Base-by-base conservation (phyloP, 1,140 invertebrate genomes). In the Zaprionus camerounensis region DNA sequence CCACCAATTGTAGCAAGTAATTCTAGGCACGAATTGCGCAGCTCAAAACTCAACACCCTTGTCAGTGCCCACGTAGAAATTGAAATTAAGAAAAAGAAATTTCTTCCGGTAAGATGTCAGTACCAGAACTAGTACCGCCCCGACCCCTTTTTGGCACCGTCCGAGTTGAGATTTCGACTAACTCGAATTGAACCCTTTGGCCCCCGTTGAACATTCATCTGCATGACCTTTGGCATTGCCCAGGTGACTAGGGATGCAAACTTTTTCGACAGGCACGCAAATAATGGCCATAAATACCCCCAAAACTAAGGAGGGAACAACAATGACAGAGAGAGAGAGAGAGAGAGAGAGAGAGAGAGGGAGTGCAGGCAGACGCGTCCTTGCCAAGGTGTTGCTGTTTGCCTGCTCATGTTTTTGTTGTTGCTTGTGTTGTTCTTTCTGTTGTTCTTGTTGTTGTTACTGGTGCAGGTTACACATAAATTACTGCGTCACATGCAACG, bases 401-500 rank as follows among this genome's bases (percentile, higher is more conserved):
- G 41, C n/a, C n/a, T n/a, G 36, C 11, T 46, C 38, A n/a, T 34
- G 65, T 20, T 28, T 36, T 22, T 41, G 67, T 20, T 64, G 59
- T 36, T 64, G 68, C 1, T 64, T 34, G 44, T 73, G 71, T 15
- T 69, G 34, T 13, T 61, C 28, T 24, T 28, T 13, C 11, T 46
- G 49, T 7, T 56, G 64, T 22, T 31, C 24, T 11, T 22, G 58
- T 22, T 44, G 68, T n/a, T 64, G 69, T 36, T 71, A 53, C 12
- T 65, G 64, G 56, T 73, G 71, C 73, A 65, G 68, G 68, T 65
- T 76, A 76, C 68, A 76, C 73, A 76, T 76, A 76, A 76, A 76
- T 76, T 71, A 76, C 73, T 55, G 68, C 73, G 73, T 76, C 73
- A 71, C 73, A 76, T 76, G 73, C 73, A 76, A 76, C 68, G 68